Percentiles rank a stretch among this genome's conserved stretches.
These are phyloP conservation scores for Brachionus rotundiformis DNA, from an alignment of 1,140 invertebrate genomes.

Conservation along the genomic window DNA sequence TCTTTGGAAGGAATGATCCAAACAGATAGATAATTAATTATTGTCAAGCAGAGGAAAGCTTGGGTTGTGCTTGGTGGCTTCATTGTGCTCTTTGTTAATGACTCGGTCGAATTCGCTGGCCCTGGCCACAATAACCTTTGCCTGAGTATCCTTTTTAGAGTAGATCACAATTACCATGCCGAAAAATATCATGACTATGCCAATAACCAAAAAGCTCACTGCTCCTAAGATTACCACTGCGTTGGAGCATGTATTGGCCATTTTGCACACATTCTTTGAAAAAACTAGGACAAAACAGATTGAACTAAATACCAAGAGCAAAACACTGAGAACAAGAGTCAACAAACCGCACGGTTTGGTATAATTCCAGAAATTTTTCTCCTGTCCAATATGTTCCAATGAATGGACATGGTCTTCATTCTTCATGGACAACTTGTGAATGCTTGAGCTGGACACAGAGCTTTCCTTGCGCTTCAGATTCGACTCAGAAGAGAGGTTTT, in stretches of 20 bases:
- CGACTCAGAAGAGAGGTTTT: not conserved
- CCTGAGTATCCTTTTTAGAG: not conserved
- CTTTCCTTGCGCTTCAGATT: not conserved
- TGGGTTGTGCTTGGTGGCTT: not conserved
- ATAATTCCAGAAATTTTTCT: constrained; percentile 32
- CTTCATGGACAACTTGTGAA: not conserved
- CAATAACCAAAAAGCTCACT: constrained; percentile 27
- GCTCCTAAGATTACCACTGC: constrained; percentile 2
- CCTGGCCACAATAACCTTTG: constrained; percentile 6
- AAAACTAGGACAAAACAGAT: not conserved
- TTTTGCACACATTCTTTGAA: not conserved
- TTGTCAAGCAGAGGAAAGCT: not conserved
- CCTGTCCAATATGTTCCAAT: too few species aligned
- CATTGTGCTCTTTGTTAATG: not conserved
- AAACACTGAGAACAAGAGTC: not conserved
- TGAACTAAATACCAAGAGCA: not conserved
- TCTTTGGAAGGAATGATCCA: not conserved
- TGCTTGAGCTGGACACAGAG: not conserved
- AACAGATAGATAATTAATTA: not conserved
- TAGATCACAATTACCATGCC: constrained; percentile 45
- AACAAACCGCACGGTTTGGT: constrained; percentile 35
- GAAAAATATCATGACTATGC: constrained; percentile 32
- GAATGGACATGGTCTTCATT: too few species aligned
- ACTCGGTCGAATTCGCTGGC: not conserved
- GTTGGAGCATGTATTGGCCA: not conserved